Percentiles rank a stretch among this genome's conserved stretches.
phyloP scores from a whole-genome alignment of 2,113 vertebrate genomes.

The Bufo gargarizans region DNA sequence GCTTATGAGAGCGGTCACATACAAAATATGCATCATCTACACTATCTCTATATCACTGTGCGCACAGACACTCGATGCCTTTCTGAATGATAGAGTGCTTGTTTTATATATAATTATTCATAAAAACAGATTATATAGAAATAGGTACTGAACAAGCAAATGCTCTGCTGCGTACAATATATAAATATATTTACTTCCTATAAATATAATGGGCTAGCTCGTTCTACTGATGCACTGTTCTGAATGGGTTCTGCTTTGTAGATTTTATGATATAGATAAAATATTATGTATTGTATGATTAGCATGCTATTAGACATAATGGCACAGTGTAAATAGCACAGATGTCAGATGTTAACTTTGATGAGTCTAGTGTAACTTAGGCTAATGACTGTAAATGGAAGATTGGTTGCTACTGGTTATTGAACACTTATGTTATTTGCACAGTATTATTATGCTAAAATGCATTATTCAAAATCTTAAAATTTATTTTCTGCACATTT shows the following conservation, averaged over 20 bases:
- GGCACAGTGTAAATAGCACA: conserved; percentile 3
- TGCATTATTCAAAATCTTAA: background rate
- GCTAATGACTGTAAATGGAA: conserved; percentile 24
- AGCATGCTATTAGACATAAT: conserved; percentile 21
- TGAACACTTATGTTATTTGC: background rate
- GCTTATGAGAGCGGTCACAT: too few species aligned
- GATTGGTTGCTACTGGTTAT: conserved; percentile 23
- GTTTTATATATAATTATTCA: too few species aligned
- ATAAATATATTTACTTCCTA: background rate
- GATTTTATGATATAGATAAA: conserved; percentile 11
- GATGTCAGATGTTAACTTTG: conserved; percentile 14
- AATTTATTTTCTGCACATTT: background rate
- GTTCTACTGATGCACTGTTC: background rate
- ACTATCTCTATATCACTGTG: too few species aligned
- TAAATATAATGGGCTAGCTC: background rate
- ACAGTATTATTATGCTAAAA: background rate
- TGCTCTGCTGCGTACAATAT: background rate
- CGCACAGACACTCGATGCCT: too few species aligned
- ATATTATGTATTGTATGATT: conserved; percentile 27
- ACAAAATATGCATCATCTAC: too few species aligned
- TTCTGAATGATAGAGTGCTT: too few species aligned
- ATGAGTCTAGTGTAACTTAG: background rate
- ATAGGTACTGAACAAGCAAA: background rate
- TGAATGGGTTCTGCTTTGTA: background rate
- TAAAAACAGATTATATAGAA: background rate